A percentile compares a stretch with the other conserved stretches of the same genome.
phyloP scores from a whole-genome alignment of 2,888 invertebrate species.

The Platerodrilus igneus region DNA sequence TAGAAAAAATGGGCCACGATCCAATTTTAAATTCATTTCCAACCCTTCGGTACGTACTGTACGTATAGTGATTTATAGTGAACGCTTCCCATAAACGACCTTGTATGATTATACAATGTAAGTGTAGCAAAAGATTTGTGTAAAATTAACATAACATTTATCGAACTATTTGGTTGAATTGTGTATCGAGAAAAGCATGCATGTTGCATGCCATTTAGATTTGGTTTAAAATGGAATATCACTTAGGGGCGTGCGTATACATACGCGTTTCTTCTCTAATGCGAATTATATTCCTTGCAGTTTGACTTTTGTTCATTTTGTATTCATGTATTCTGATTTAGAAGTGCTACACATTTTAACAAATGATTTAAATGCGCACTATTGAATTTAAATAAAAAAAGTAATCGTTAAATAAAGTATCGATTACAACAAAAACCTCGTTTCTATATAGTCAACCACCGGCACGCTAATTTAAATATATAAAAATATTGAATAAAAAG shows the following conservation, averaged over 20 bases:
- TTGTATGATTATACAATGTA: slow-evolving; percentile 33
- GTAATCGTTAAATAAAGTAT: slow-evolving; percentile 36
- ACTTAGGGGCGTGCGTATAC: slow-evolving; percentile 40
- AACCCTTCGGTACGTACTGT: slow-evolving; percentile 40
- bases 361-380: slow-evolving; percentile 20
- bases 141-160: slow-evolving; percentile 46
- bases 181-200: slow-evolving; percentile 34
- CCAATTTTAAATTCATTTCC: slow-evolving; percentile 47
- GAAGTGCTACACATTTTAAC: slow-evolving; percentile 37
- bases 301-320: slow-evolving; percentile 39
- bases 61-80: slow-evolving; percentile 43
- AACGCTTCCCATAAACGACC: slow-evolving; percentile 45
- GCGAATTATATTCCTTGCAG: slow-evolving; percentile 36
- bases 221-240: slow-evolving; percentile 39
- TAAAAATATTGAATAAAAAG: too few species aligned
- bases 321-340: slow-evolving; percentile 40
- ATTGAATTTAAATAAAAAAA: slow-evolving; percentile 26
- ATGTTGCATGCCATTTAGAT: slow-evolving; percentile 40
- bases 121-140: too few species aligned
- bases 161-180: slow-evolving; percentile 42
- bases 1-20: slow-evolving; percentile 32
- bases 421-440: too few species aligned
- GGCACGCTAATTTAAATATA: too few species aligned
- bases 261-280: slow-evolving; percentile 37
- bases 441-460: too few species aligned